A percentile compares a stretch with the other conserved stretches of the same genome.
phyloP scores from a whole-genome alignment of 1,140 invertebrate genomes.

The Manduca sexta region DNA sequence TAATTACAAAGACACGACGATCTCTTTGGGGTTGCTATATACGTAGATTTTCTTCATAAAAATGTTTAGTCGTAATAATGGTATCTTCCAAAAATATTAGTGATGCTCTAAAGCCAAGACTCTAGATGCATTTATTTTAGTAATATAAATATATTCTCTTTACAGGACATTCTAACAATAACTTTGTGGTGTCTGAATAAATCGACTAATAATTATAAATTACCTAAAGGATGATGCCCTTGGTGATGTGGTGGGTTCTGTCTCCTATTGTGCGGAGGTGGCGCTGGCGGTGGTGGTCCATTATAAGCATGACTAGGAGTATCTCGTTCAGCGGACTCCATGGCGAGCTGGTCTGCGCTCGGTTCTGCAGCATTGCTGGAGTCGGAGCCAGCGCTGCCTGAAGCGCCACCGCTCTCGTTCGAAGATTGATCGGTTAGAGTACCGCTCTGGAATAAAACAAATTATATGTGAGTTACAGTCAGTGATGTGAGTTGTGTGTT shows the following conservation, averaged over 20 bases:
- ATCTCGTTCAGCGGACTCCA: constrained; percentile 78
- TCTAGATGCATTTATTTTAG: too few species aligned
- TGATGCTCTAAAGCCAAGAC: too few species aligned
- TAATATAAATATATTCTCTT: too few species aligned
- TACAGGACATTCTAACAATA: too few species aligned
- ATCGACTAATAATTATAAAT: constrained; percentile 1
- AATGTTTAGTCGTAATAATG: too few species aligned
- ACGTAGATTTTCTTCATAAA: too few species aligned
- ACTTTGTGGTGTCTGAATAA: too few species aligned
- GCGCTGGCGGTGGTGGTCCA: constrained; percentile 63
- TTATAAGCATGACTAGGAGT: constrained; percentile 71
- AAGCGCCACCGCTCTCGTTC: constrained; percentile 48
- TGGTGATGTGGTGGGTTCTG: constrained; percentile 73
- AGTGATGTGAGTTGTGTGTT: too few species aligned
- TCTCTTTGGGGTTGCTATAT: too few species aligned
- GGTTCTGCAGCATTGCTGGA: constrained; percentile 52
- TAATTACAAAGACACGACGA: too few species aligned
- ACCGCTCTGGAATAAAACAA: constrained; percentile 42
- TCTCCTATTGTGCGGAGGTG: constrained; percentile 57
- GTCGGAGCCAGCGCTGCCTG: constrained; percentile 40
- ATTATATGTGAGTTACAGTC: too few species aligned
- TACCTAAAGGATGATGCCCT: constrained; percentile 68
- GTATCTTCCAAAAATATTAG: too few species aligned
- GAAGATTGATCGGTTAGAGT: constrained; percentile 53
- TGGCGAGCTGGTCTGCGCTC: constrained; percentile 77